Evolutionary conservation across 2,888 invertebrate species (phyloP).

Genomic region (Cabera pusaria): DNA sequence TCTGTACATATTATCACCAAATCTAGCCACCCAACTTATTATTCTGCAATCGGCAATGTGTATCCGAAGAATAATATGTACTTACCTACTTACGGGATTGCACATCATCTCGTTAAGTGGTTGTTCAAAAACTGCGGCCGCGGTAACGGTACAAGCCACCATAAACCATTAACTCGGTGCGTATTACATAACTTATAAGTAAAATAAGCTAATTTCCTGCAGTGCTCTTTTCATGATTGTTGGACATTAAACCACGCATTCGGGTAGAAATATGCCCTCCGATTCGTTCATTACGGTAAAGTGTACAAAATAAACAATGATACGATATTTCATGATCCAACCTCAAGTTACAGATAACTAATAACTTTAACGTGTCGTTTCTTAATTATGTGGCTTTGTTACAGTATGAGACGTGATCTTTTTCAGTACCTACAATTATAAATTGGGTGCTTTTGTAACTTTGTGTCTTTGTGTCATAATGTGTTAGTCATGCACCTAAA

Average conservation of each 20-base stretch:
- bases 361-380: conserved; percentile 10
- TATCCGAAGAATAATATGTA: conserved; percentile 36
- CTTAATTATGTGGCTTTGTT: conserved; percentile 9
- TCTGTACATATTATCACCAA: too few relatives aligned
- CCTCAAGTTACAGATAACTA: conserved; percentile 1
- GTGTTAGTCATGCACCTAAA: conserved; percentile 11
- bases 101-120: conserved; percentile 50
- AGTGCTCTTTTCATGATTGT: conserved; percentile 56
- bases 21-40: neutral
- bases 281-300: conserved; percentile 22
- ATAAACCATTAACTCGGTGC: conserved; percentile 56
- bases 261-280: conserved; percentile 28
- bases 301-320: conserved; percentile 12
- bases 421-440: conserved; percentile 17
- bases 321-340: too few relatives aligned
- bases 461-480: conserved; percentile 17
- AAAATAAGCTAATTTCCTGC: conserved; percentile 68
- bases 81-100: conserved; percentile 45
- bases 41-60: conserved; percentile 23
- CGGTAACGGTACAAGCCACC: conserved; percentile 63
- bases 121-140: conserved; percentile 58
- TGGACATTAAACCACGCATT: conserved; percentile 47
- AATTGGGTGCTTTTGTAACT: conserved; percentile 17
- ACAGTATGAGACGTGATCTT: conserved; percentile 14
- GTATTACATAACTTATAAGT: conserved; percentile 59